Evolutionary conservation across 2,888 invertebrate species (phyloP).

Genomic region (Phyto melanocephala): DNA sequence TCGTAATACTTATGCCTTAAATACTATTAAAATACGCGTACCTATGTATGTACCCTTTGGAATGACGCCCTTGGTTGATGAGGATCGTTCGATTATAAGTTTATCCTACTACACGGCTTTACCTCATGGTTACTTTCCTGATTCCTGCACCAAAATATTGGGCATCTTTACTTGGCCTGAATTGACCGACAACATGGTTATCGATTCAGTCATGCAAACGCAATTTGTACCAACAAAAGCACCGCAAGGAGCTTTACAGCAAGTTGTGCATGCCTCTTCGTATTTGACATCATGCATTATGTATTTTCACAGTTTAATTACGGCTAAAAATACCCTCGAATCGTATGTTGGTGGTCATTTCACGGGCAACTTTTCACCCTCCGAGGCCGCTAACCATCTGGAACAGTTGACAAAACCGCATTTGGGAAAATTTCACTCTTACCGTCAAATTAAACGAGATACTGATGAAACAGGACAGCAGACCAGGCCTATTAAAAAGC

Average conservation of each 20-base stretch:
- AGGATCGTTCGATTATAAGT: conserved; percentile 34
- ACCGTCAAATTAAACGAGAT: conserved; percentile 15
- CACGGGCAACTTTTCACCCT: conserved; percentile 79
- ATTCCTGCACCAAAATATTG: conserved; percentile 88
- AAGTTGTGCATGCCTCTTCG: conserved; percentile 85
- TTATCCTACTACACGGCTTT: conserved; percentile 80
- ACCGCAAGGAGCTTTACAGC: conserved; percentile 83
- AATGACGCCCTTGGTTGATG: conserved; percentile 62
- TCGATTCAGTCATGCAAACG: conserved; percentile 92
- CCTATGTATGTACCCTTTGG: conserved; percentile 72
- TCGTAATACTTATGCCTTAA: conserved; percentile 83
- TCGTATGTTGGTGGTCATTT: conserved; percentile 75
- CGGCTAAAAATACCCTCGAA: conserved; percentile 68
- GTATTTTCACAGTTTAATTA: conserved; percentile 85
- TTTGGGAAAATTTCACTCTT: conserved; percentile 7
- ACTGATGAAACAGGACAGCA: conserved; percentile 70
- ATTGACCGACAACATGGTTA: conserved; percentile 89
- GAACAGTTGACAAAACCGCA: conserved; percentile 88
- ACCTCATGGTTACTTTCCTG: conserved; percentile 91
- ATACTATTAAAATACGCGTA: conserved; percentile 76
- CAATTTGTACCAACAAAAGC: conserved; percentile 91
- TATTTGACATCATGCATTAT: conserved; percentile 87
- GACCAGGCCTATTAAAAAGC: conserved; percentile 80
- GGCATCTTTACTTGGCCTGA: conserved; percentile 92
- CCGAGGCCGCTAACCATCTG: conserved; percentile 82